These are phyloP conservation scores for Protonibea diacanthus DNA, from an alignment of 2,797 vertebrate genomes.

Conservation along the genomic window DNA sequence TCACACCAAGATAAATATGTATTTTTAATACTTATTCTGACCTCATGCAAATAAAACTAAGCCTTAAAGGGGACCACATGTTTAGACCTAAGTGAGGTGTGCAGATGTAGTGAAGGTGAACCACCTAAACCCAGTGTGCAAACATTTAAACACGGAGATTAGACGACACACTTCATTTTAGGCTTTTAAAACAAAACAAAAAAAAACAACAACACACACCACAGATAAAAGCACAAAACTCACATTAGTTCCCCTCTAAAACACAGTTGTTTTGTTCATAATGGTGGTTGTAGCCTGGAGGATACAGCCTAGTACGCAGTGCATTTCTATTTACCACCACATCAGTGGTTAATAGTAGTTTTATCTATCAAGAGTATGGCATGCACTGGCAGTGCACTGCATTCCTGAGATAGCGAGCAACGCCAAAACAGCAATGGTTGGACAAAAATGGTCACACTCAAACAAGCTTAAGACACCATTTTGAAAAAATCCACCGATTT, in stretches of 20 bases:
- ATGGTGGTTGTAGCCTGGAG: slow-evolving; percentile 14
- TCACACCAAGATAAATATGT: not conserved
- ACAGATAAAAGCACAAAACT: slow-evolving; percentile 5
- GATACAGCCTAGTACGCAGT: not conserved
- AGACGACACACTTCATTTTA: not conserved
- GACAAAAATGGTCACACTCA: slow-evolving; percentile 82
- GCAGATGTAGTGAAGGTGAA: not conserved
- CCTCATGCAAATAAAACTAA: not conserved
- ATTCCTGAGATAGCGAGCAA: slow-evolving; percentile 72
- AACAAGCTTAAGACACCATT: slow-evolving; percentile 87
- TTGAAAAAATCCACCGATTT: slow-evolving; percentile 85
- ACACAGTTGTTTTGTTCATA: slow-evolving; percentile 7
- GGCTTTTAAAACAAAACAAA: too few relatives aligned
- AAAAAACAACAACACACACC: not conserved
- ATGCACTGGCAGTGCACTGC: slow-evolving; percentile 61
- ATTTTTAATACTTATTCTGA: not conserved
- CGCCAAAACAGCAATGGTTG: slow-evolving; percentile 74
- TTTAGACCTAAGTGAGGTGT: not conserved
- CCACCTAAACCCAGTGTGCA: slow-evolving; percentile 8
- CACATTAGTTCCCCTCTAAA: slow-evolving; percentile 24
- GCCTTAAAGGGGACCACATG: not conserved
- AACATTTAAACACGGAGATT: not conserved
- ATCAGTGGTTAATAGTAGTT: slow-evolving; percentile 47
- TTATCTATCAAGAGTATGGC: slow-evolving; percentile 50
- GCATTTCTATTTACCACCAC: slow-evolving; percentile 48